phyloP scores from a whole-genome alignment of 2,797 vertebrate species.

The Botia kubotai region DNA sequence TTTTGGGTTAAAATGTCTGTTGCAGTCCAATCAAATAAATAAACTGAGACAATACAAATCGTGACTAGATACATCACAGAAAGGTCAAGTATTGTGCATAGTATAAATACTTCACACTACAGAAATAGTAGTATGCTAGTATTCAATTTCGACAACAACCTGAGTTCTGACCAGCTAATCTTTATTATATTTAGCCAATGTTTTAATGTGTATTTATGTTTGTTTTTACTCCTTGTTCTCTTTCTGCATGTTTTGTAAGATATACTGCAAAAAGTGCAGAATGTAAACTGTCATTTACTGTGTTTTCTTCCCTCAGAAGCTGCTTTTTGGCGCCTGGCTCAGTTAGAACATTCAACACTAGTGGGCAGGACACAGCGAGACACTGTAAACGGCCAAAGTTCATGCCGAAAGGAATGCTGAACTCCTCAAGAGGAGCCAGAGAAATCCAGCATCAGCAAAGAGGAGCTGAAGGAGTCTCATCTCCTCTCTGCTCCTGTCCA shows the following conservation, averaged over 20 bases:
- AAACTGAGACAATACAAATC: too few relatives aligned
- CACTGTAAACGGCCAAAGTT: conserved; percentile 37
- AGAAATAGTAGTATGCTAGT: neutral
- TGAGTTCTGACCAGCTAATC: neutral
- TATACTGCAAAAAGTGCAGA: conserved; percentile 26
- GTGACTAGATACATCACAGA: neutral
- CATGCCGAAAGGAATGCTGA: conserved; percentile 35
- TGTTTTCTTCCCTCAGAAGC: conserved; percentile 44
- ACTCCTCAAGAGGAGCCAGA: conserved; percentile 35
- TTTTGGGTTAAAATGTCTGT: too few relatives aligned
- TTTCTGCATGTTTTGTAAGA: conserved; percentile 21
- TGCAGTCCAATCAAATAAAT: too few relatives aligned
- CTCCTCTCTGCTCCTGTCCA: conserved; percentile 27
- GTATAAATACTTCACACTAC: neutral
- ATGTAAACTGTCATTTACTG: conserved; percentile 34
- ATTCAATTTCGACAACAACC: neutral
- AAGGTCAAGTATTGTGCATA: neutral
- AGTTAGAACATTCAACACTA: conserved; percentile 40
- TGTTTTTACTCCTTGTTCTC: neutral
- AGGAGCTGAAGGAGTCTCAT: conserved; percentile 37
- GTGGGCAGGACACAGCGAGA: conserved; percentile 29
- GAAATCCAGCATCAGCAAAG: conserved; percentile 44
- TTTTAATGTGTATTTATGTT: conserved; percentile 16
- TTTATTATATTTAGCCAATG: neutral
- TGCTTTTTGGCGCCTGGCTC: conserved; percentile 39